These are phyloP conservation scores for Dendrocincla fuliginosa DNA, from an alignment of 2,797 vertebrate species.

Conservation along the genomic window DNA sequence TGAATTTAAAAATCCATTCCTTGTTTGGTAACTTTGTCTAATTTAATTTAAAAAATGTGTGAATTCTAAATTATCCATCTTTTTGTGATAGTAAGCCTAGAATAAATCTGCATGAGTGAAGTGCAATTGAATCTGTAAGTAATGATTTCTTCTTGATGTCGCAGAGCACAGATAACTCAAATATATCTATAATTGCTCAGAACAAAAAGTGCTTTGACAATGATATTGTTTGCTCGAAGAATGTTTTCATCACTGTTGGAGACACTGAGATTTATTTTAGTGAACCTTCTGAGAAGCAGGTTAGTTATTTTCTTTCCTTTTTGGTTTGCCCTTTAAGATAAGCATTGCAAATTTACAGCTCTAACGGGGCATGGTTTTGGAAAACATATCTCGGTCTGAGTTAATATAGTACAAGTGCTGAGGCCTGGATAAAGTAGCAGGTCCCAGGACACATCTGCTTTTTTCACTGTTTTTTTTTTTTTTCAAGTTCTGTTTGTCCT, in stretches of 20 bases:
- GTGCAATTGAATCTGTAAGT: neutral
- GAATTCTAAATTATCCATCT: neutral
- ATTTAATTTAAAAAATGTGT: neutral
- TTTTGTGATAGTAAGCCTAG: neutral
- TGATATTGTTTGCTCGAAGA: constrained; percentile 96
- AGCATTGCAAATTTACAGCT: neutral
- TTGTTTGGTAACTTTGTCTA: neutral
- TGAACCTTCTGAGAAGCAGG: constrained; percentile 90
- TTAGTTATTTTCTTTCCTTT: constrained; percentile 74
- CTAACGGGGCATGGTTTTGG: neutral
- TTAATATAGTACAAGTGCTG: neutral
- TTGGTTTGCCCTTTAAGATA: constrained; percentile 1
- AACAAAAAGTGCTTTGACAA: constrained; percentile 99
- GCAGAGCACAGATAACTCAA: constrained; percentile 88
- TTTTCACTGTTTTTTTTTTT: neutral
- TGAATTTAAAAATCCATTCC: neutral
- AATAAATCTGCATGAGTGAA: neutral
- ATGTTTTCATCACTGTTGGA: constrained; percentile 91
- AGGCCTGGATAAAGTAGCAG: neutral
- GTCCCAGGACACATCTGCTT: neutral
- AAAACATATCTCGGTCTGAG: neutral
- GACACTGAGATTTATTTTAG: constrained; percentile 93
- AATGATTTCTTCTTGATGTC: constrained; percentile 56
- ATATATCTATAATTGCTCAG: constrained; percentile 91
- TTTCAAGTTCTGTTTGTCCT: neutral